Conservation (phyloP, 2,113 vertebrate species). For the Balaenoptera acutorostrata region DNA sequence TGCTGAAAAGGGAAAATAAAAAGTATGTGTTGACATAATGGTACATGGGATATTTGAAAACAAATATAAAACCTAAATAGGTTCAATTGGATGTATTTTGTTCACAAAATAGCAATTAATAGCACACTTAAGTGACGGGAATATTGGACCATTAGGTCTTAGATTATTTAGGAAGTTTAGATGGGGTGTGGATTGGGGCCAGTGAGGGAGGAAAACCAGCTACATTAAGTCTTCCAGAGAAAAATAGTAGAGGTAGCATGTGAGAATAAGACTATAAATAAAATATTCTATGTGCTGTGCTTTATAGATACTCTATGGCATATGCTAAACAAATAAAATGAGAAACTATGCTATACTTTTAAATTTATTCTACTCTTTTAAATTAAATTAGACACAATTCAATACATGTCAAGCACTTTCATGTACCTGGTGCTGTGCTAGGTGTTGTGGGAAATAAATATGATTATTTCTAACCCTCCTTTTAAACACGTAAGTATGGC, state of each 20-base stretch:
- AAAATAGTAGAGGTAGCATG: neutral
- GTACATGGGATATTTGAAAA: constrained; percentile 14
- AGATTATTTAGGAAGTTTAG: neutral
- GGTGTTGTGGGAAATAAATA: neutral
- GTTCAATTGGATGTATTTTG: neutral
- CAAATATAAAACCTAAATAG: neutral
- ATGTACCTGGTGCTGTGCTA: neutral
- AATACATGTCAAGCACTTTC: neutral
- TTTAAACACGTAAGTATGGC: neutral
- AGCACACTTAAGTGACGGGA: neutral
- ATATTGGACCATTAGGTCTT: neutral
- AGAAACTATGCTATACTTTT: neutral
- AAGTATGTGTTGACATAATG: neutral
- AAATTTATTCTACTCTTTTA: neutral
- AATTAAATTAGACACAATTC: neutral
- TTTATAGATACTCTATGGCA: neutral
- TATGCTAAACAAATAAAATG: neutral
- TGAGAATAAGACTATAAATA: neutral
- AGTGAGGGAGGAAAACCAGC: neutral
- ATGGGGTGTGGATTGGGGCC: neutral
- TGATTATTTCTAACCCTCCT: neutral
- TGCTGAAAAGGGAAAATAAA: neutral
- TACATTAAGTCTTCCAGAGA: neutral
- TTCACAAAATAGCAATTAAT: constrained; percentile 11
- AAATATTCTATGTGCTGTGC: neutral